A percentile compares a stretch with the other conserved stretches of the same genome.
Conservation (phyloP, 2,888 invertebrate genomes). For the Tenthredo amoena region DNA sequence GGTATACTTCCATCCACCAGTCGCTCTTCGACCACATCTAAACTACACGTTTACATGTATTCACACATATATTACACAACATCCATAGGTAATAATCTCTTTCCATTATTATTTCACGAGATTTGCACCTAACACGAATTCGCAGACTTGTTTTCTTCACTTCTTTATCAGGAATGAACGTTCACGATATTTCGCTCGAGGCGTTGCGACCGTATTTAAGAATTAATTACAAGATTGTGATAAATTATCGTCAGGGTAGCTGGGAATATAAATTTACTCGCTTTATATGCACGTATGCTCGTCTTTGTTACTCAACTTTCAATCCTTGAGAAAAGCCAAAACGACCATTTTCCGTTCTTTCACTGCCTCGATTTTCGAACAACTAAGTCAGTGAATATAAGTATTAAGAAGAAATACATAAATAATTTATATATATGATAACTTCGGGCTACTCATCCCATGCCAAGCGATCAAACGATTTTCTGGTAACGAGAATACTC, state of each 20-base stretch:
- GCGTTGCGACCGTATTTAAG: neutral
- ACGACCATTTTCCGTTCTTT: neutral
- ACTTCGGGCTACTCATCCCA: neutral
- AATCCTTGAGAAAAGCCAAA: neutral
- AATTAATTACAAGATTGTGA: neutral
- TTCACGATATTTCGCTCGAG: neutral
- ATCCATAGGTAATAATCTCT: neutral
- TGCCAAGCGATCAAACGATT: neutral
- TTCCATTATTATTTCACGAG: neutral
- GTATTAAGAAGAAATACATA: neutral
- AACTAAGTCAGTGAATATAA: neutral
- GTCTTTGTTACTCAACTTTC: constrained; percentile 9
- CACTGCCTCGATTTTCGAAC: neutral
- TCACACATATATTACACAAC: neutral
- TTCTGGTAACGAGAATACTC: neutral
- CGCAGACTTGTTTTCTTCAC: neutral
- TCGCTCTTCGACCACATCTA: neutral
- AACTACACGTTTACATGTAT: neutral
- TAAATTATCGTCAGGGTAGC: neutral
- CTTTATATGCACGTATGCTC: neutral
- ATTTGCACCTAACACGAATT: neutral
- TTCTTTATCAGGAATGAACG: neutral
- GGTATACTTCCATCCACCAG: neutral
- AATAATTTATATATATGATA: neutral
- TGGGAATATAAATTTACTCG: neutral